phyloP scores from a whole-genome alignment of 2,888 invertebrate species.

The Plagiodera versicolora region DNA sequence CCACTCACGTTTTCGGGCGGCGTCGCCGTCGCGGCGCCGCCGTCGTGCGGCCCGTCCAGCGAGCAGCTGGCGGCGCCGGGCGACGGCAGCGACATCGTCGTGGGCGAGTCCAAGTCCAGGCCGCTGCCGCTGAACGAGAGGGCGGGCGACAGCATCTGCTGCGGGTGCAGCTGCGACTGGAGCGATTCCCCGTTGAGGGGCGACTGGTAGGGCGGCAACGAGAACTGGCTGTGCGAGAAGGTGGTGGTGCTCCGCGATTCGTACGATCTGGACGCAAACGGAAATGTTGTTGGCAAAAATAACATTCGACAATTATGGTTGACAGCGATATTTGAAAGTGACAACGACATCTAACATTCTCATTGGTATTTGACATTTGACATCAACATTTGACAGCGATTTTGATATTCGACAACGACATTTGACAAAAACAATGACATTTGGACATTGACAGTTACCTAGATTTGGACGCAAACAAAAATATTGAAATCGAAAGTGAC shows the following conservation, averaged over 20 bases:
- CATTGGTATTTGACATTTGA: too few relatives aligned
- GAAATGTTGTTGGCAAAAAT: too few relatives aligned
- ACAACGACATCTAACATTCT: too few relatives aligned
- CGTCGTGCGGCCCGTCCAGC: conserved; percentile 64
- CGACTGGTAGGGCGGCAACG: conserved; percentile 50
- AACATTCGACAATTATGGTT: too few relatives aligned
- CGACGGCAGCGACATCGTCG: conserved; percentile 80
- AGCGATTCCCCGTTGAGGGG: conserved; percentile 46
- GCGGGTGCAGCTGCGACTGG: conserved; percentile 72
- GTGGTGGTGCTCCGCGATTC: conserved; percentile 43
- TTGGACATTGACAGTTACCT: too few relatives aligned
- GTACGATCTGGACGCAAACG: conserved; percentile 42
- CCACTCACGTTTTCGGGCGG: conserved; percentile 72
- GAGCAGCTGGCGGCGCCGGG: conserved; percentile 75
- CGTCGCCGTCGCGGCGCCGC: too few relatives aligned
- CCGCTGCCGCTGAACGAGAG: conserved; percentile 68
- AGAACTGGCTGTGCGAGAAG: conserved; percentile 48
- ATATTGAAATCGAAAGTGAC: too few relatives aligned
- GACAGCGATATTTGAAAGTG: too few relatives aligned
- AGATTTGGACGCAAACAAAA: too few relatives aligned
- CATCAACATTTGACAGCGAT: too few relatives aligned
- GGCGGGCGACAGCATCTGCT: conserved; percentile 57
- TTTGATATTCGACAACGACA: too few relatives aligned
- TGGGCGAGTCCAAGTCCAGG: conserved; percentile 70
- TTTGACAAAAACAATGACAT: too few relatives aligned